Conservation (phyloP, 2,797 vertebrate genomes). For the Pangasius krempfi region DNA sequence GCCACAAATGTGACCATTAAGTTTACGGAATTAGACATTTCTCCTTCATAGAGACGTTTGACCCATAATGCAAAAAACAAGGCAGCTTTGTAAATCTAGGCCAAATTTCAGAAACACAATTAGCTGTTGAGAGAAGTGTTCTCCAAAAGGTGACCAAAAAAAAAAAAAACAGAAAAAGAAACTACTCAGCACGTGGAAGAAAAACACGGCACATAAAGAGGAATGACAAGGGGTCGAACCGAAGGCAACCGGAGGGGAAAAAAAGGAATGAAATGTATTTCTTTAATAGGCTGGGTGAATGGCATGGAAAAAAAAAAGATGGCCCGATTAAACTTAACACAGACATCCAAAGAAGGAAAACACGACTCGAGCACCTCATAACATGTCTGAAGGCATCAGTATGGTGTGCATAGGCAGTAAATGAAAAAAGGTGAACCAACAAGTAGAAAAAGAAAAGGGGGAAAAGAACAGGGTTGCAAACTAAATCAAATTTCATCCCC, state of each 20-base stretch:
- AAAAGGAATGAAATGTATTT: conserved; percentile 15
- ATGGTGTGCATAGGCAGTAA: conserved; percentile 72
- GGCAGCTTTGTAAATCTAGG: not conserved
- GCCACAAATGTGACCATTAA: not conserved
- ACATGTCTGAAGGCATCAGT: conserved; percentile 74
- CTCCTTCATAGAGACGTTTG: not conserved
- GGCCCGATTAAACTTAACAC: conserved; percentile 33
- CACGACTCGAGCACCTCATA: conserved; percentile 51
- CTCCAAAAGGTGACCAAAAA: not conserved
- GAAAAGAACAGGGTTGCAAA: conserved; percentile 43
- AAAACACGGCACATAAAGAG: not conserved
- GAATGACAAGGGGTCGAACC: not conserved
- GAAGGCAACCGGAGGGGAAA: too few relatives aligned
- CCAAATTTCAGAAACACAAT: not conserved
- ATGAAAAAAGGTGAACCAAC: conserved; percentile 30
- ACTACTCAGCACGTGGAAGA: too few relatives aligned
- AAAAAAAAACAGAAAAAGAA: not conserved
- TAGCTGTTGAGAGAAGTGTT: not conserved
- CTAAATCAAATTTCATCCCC: not conserved
- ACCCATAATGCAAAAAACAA: not conserved
- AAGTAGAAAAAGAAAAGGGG: conserved; percentile 35
- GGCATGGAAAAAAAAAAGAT: conserved; percentile 50
- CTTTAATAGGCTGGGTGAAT: conserved; percentile 30
- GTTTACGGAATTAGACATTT: not conserved
- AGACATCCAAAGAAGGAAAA: conserved; percentile 6